Base-by-base conservation (phyloP, 2,797 vertebrate species). In the Microchirus variegatus region DNA sequence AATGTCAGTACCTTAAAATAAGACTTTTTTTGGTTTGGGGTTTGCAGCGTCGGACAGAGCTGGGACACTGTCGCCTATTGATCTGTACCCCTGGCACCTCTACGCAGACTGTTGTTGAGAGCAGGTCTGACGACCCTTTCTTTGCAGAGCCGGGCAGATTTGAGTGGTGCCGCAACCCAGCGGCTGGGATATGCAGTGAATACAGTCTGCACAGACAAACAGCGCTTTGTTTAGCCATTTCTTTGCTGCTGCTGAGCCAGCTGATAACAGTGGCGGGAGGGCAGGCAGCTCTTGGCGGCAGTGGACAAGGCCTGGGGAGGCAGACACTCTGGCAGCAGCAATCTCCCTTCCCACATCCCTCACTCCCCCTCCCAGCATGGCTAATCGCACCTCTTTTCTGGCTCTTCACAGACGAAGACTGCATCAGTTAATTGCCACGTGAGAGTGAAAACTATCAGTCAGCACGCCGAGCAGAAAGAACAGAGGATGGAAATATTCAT, bases 251-350 rank as follows among this genome's bases (percentile, higher is more conserved):
- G 91, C 94, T 92, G 93, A 93, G 93, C 70, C 90, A 93, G 92
- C 92, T 94, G 95, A 96, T 96, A 95, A 94, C 92, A 89, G 84
- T 48, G 85, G 90, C 75, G 74, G 78, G 86, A 87, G 87, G 82
- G 85, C 78, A 80, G 90, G 82, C 87, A 82, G 88, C 86, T 81
- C 90, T 87, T 90, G 90, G 94, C 91, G 91, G 94, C 94, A 91
- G 84, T 86, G 89, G 91, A 93, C 91, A 84, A 92, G 92, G 91
- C 91, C 90, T 70, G 85, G 82, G 93, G 95, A 94, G 92, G 92
- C 94, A 96, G 96, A 97, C 95, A 91, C 87, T 82, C 92, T 93
- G 96, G 93, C 96, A 94, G 90, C 96, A 94, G 81, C 89, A 79
- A 88, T 59, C 75, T 86, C 84, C 71, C 83, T 89, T 84, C 88